Evolutionary conservation across 2,888 invertebrate genomes (phyloP), one percentile per base, ranked within the genome.

Genomic region (Diadegma fenestrale): DNA sequence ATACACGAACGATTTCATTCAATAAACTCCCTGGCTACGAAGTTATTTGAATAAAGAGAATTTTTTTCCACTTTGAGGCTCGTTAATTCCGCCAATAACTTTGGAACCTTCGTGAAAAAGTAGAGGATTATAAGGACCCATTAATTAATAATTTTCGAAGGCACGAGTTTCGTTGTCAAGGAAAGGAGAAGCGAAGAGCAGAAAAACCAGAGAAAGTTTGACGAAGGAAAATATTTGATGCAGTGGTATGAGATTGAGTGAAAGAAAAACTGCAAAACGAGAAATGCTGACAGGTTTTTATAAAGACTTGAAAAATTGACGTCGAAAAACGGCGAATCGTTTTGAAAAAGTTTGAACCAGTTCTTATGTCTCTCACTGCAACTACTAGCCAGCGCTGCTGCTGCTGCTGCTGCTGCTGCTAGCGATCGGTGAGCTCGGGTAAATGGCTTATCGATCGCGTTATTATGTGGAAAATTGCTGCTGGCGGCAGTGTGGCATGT

Each of bases 401-500:
- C 64, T 72, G 54, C 19, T 71, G 68, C 17, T 63, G 51, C 41
- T 80, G 26, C 51, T 80, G 51, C 71, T 43, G 66, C 58, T 69
- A 41, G 75, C 69, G 61, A 84, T 84, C 81, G 78, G 80, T 76
- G 81, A 58, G 84, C 81, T 82, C 58, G 81, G 84, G 81, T 83
- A 85, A 85, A 85, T 84, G 84, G 84, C 81, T 84, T 84, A 86
- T 86, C 84, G 84, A 86, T 84, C 86, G 84, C 77, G 84, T 84
- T 81, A 84, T 84, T 84, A 84, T 82, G 81, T 78, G 81, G 81
- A 81, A 84, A 86, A 86, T 84, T 81, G 80, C 81, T 73, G 81
- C 68, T 84, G 63, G 77, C 78, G 66, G 84, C 77, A 75, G 48
- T 86, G 86, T 80, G 73, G 81, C 78, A 80, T 80, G 80, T 73